Conservation (phyloP, 2,797 vertebrate genomes). For the Chiloscyllium punctatum region DNA sequence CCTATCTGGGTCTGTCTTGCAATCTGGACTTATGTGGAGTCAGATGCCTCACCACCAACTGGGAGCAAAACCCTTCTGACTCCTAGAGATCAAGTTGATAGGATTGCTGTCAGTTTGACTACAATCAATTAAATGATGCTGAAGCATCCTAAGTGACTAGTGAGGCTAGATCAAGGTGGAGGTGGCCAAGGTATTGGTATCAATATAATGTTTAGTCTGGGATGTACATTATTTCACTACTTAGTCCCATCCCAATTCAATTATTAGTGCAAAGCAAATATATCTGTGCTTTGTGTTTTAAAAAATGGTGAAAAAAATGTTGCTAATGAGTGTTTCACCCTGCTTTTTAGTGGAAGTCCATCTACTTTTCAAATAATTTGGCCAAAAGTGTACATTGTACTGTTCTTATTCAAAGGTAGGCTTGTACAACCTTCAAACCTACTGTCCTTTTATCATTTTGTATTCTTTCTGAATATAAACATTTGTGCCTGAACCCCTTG, state of each 20-base stretch:
- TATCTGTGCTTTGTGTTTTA: not conserved
- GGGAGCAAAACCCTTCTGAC: too few species aligned
- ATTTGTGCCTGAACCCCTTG: too few species aligned
- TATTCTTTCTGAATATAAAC: not conserved
- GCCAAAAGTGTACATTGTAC: not conserved
- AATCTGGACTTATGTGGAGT: not conserved
- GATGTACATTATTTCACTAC: not conserved
- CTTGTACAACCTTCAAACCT: not conserved
- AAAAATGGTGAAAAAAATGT: not conserved
- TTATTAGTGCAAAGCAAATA: not conserved
- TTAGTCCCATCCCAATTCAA: not conserved
- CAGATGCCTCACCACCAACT: not conserved
- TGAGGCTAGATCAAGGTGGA: not conserved
- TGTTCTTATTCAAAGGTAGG: not conserved
- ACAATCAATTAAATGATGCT: not conserved
- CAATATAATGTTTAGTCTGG: not conserved
- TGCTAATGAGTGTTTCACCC: not conserved
- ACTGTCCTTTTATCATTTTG: not conserved
- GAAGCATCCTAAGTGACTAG: not conserved
- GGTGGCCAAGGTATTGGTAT: not conserved
- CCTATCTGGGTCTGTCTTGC: not conserved
- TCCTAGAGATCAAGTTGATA: too few species aligned
- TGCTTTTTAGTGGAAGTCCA: not conserved
- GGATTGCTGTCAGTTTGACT: not conserved
- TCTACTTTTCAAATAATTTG: not conserved